These are phyloP conservation scores for Goniozus legneri DNA, from an alignment of 1,140 invertebrate genomes.

Conservation along the genomic window DNA sequence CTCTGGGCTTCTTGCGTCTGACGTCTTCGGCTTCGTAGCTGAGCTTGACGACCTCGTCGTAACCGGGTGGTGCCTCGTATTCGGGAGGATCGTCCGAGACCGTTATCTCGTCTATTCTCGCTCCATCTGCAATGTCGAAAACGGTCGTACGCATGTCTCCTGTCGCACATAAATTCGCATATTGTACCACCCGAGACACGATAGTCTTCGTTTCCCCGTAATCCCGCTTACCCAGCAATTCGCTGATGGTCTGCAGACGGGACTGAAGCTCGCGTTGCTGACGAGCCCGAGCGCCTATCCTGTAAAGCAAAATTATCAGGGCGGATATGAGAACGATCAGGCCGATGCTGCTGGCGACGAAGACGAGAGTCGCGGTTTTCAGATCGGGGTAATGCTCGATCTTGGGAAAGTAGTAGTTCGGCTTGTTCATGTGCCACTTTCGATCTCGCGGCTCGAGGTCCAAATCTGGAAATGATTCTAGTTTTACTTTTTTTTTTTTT, in stretches of 20 bases:
- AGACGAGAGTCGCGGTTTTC: slow-evolving; percentile 64
- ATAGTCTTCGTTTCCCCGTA: background rate
- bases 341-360: slow-evolving; percentile 62
- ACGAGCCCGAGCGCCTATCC: slow-evolving; percentile 60
- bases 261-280: slow-evolving; percentile 65
- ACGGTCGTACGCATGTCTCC: slow-evolving; percentile 40
- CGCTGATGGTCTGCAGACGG: slow-evolving; percentile 65
- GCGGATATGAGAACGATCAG: slow-evolving; percentile 63
- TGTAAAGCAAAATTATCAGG: slow-evolving; percentile 63
- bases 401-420: slow-evolving; percentile 73
- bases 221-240: slow-evolving; percentile 65
- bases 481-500: no score
- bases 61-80: slow-evolving; percentile 70
- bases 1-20: slow-evolving; percentile 25
- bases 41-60: slow-evolving; percentile 66
- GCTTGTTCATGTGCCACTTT: slow-evolving; percentile 67
- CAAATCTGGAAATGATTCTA: slow-evolving; percentile 47
- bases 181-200: background rate
- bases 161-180: background rate
- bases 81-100: slow-evolving; percentile 61
- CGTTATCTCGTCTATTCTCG: slow-evolving; percentile 56
- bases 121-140: slow-evolving; percentile 49
- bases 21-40: slow-evolving; percentile 38
- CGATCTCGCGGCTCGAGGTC: slow-evolving; percentile 56
- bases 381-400: slow-evolving; percentile 64